Evolutionary conservation across 2,888 invertebrate species (phyloP).

Genomic region (Emmelina monodactyla): DNA sequence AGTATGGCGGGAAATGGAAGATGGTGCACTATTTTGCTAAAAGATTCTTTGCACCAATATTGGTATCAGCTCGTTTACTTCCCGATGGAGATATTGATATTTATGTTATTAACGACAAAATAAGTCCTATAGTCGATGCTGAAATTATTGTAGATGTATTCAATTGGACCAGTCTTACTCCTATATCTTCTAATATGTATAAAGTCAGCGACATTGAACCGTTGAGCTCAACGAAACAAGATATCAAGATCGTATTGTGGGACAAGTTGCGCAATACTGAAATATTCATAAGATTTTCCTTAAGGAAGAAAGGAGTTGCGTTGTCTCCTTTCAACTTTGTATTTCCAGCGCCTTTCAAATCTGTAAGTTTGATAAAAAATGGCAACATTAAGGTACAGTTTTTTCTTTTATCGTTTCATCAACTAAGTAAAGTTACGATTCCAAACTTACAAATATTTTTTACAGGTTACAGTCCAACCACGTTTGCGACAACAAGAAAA

Average conservation of each 20-base stretch:
- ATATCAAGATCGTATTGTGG: conserved; percentile 28
- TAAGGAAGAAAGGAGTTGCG: conserved; percentile 47
- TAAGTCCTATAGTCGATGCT: conserved; percentile 44
- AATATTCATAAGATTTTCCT: conserved; percentile 48
- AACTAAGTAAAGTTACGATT: too few relatives aligned
- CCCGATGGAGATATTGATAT: conserved; percentile 60
- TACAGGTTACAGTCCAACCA: too few relatives aligned
- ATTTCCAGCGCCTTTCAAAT: conserved; percentile 69
- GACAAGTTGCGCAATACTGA: conserved; percentile 24
- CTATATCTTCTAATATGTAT: conserved; percentile 31
- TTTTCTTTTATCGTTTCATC: too few relatives aligned
- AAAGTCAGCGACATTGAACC: conserved; percentile 26
- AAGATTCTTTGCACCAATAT: conserved; percentile 82
- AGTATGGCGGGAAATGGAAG: conserved; percentile 82
- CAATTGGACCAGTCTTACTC: conserved; percentile 61
- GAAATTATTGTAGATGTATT: conserved; percentile 65
- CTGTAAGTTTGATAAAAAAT: too few relatives aligned
- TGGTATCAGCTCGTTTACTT: conserved; percentile 69
- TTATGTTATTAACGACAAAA: conserved; percentile 71
- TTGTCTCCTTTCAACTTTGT: conserved; percentile 72
- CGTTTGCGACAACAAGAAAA: too few relatives aligned
- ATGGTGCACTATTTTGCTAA: conserved; percentile 89
- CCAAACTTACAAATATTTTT: too few relatives aligned
- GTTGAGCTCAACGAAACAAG: conserved; percentile 33
- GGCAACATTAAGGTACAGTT: too few relatives aligned